These are phyloP conservation scores for Bedellia somnulentella DNA, from an alignment of 2,888 invertebrate genomes.

Conservation along the genomic window DNA sequence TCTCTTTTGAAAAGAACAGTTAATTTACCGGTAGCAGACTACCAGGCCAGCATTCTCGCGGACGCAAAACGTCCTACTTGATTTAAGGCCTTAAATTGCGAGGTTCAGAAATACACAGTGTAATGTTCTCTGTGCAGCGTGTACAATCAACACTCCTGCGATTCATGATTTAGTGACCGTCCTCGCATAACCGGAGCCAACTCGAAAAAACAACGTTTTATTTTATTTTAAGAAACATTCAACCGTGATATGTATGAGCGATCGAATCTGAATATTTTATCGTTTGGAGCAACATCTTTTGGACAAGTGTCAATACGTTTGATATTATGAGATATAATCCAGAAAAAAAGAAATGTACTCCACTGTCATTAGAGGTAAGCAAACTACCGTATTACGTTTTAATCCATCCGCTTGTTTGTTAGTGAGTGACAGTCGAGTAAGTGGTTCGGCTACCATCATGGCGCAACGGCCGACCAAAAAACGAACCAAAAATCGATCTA, in stretches of 20 bases:
- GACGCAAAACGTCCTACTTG: slow-evolving; percentile 23
- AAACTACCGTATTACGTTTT: slow-evolving; percentile 58
- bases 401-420: slow-evolving; percentile 35
- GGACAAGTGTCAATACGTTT: too few species aligned
- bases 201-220: too few species aligned
- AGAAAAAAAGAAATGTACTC: too few species aligned
- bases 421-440: slow-evolving; percentile 47
- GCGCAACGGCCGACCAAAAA: slow-evolving; percentile 22
- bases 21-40: slow-evolving; percentile 56
- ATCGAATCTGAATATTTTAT: too few species aligned
- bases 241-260: too few species aligned
- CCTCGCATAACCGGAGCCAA: background rate
- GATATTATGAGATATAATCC: too few species aligned
- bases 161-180: slow-evolving; percentile 4
- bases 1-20: too few species aligned
- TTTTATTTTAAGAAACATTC: too few species aligned
- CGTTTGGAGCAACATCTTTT: too few species aligned
- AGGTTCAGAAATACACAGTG: slow-evolving; percentile 24
- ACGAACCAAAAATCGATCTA: slow-evolving; percentile 38
- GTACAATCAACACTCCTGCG: slow-evolving; percentile 22
- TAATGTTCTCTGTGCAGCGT: slow-evolving; percentile 27
- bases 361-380: slow-evolving; percentile 35
- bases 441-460: slow-evolving; percentile 37
- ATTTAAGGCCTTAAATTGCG: slow-evolving; percentile 57
- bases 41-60: slow-evolving; percentile 16